Conservation (phyloP, 2,888 invertebrate species). For the Diachrysia chrysitis region DNA sequence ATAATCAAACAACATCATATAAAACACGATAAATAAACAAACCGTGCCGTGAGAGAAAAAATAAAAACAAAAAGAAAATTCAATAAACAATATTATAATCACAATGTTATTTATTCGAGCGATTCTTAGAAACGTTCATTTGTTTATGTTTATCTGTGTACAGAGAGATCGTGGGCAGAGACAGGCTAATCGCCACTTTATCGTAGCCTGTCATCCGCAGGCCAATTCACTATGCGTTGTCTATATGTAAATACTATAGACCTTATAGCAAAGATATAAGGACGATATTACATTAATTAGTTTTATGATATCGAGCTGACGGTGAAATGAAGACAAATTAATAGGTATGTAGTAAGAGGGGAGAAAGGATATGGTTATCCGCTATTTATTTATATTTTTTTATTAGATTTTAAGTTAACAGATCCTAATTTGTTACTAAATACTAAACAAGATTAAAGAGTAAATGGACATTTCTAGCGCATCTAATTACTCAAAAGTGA, state of each 20-base stretch:
- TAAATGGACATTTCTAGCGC: too few relatives aligned
- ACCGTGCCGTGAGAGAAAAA: background rate
- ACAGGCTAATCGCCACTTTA: conserved; percentile 83
- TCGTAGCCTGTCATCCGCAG: conserved; percentile 78
- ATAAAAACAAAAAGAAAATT: background rate
- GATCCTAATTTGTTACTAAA: too few relatives aligned
- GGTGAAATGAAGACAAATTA: conserved; percentile 41
- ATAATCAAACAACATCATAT: too few relatives aligned
- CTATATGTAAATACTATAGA: conserved; percentile 49
- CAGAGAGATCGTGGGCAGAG: conserved; percentile 72
- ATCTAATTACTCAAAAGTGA: too few relatives aligned
- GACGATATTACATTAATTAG: conserved; percentile 21
- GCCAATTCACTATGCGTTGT: conserved; percentile 63
- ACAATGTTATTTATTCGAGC: conserved; percentile 16
- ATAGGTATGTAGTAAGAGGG: conserved; percentile 31
- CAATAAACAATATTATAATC: background rate
- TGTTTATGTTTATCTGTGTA: conserved; percentile 53
- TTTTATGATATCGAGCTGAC: conserved; percentile 17
- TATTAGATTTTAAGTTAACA: too few relatives aligned
- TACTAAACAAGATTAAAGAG: too few relatives aligned
- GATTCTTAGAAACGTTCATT: conserved; percentile 46
- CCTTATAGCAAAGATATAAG: conserved; percentile 40
- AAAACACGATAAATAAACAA: background rate
- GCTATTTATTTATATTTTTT: background rate
- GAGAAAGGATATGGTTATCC: conserved; percentile 34